Evolutionary conservation across 2,797 vertebrate species (phyloP), one percentile per base, ranked within the genome.

Genomic region (Coranthus polyacanthus): DNA sequence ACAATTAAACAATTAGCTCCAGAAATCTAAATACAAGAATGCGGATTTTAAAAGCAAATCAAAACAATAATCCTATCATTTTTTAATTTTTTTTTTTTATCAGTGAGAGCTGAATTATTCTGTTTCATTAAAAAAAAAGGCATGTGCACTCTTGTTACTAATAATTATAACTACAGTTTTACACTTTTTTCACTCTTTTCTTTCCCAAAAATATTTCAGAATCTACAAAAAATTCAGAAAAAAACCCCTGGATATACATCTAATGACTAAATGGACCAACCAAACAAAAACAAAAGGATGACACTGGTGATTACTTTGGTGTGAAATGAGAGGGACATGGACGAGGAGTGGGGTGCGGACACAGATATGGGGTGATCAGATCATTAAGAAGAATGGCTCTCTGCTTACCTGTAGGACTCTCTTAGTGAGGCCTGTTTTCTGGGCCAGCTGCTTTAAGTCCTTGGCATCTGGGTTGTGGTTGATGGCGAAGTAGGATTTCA

Each of bases 401-500:
- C 52, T 65, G 90, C 97, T 98, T 97, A 99, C 98, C 98, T 99
- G 98, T 79, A 99, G 90, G 91, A 99, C 98, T 95, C 98, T 94
- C 92, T 99, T 99, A 92, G 98, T 99, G 86, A 99, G 95, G 84
- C 98, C 98, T n/a, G 98, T 99, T 92, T 99, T 99, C 93, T 99
- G 98, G 83, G 98, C 98, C 84, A 99, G 96, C 88, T 99, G 98
- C 86, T 99, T 99, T 94, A 99, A 95, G 92, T 99, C 98, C 95
- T 99, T 99, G 91, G 98, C 98, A 70, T 99, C 98, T 1, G 98
- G 98, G 85, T 99, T 99, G 93, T 99, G 98, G 92, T 99, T 99
- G 94, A 99, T 98, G 92, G 98, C 98, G 80, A 99, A 99, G 92
- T 99, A 99, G 89, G 98, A 99, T 93, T 99, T 99, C 98, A 99